A percentile compares a stretch with the other conserved stretches of the same genome.
Conservation (phyloP, 1,140 invertebrate species). For the Diorhabda elongata region DNA sequence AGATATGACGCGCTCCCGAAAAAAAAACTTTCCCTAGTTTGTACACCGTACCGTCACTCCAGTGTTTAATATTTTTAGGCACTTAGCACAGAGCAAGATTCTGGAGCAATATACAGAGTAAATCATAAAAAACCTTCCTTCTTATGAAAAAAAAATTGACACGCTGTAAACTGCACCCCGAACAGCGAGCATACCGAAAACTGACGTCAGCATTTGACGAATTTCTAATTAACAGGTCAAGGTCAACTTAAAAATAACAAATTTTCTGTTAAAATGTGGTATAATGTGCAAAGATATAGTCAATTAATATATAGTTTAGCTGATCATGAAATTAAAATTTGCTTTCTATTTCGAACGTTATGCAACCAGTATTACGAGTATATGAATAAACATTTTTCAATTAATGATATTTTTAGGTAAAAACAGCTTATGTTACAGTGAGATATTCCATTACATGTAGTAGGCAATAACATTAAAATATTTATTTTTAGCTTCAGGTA, state of each 20-base stretch:
- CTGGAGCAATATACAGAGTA: constrained; percentile 40
- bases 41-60: constrained; percentile 38
- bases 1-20: constrained; percentile 19
- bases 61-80: constrained; percentile 41
- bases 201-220: constrained; percentile 31
- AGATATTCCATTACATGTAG: too few relatives aligned
- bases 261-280: too few relatives aligned
- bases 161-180: constrained; percentile 26
- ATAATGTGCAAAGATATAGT: too few relatives aligned
- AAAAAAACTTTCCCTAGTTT: constrained; percentile 20
- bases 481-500: too few relatives aligned
- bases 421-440: too few relatives aligned
- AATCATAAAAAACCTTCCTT: constrained; percentile 34
- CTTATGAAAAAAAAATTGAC: constrained; percentile 33
- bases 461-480: too few relatives aligned
- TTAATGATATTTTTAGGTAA: too few relatives aligned
- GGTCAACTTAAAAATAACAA: not conserved
- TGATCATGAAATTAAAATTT: too few relatives aligned
- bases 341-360: too few relatives aligned
- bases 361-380: too few relatives aligned
- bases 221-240: not conserved
- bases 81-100: constrained; percentile 46
- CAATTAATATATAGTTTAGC: too few relatives aligned
- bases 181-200: constrained; percentile 35
- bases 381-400: too few relatives aligned